Percentiles rank a stretch among this genome's conserved stretches.
Evolutionary conservation across 2,797 vertebrate species (phyloP).

Genomic region (Balearica regulorum): DNA sequence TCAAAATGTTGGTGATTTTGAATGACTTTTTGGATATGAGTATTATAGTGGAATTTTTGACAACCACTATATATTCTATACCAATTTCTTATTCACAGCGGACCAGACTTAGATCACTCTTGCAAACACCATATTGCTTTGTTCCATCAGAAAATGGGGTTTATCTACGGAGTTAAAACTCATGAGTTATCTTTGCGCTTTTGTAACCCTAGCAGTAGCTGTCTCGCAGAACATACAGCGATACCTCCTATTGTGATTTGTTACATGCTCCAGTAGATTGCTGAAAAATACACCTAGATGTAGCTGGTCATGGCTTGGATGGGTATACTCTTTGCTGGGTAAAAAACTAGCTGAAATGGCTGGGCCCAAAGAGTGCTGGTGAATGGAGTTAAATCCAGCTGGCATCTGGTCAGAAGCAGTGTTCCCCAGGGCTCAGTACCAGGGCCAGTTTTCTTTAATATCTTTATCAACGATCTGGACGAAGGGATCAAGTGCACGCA

Average conservation of each 20-base stretch:
- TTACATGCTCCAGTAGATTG: background rate
- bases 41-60: background rate
- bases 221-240: background rate
- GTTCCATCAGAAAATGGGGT: background rate
- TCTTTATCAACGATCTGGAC: background rate
- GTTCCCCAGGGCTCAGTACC: background rate
- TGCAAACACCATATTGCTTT: background rate
- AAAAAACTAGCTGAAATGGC: accelerated
- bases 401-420: accelerated
- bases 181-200: background rate
- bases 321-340: accelerated
- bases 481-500: background rate
- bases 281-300: background rate
- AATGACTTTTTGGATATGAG: background rate
- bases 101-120: background rate
- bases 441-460: background rate
- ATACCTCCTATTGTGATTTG: background rate
- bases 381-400: background rate
- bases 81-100: background rate
- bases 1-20: background rate
- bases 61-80: background rate
- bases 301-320: background rate
- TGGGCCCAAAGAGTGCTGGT: background rate
- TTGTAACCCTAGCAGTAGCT: background rate
- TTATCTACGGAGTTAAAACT: background rate